A percentile compares a stretch with the other conserved stretches of the same genome.
Conservation (phyloP, 2,797 vertebrate species). For the Siniperca obscura region DNA sequence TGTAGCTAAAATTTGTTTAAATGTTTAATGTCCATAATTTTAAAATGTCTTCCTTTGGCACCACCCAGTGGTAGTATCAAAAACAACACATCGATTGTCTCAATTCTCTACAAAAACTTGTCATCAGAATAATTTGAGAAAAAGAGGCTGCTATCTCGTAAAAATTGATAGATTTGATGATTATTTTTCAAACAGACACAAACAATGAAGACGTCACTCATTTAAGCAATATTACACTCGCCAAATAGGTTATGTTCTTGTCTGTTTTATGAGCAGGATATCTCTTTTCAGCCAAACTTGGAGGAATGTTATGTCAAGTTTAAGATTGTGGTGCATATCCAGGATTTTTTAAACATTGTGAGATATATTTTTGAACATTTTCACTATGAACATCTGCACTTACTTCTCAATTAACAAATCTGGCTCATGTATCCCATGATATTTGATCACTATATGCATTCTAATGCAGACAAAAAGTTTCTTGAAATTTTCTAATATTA, state of each 20-base stretch:
- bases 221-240: too few relatives aligned
- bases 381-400: too few relatives aligned
- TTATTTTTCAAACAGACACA: not conserved
- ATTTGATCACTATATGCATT: not conserved
- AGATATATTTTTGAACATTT: too few relatives aligned
- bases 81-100: not conserved
- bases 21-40: not conserved
- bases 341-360: too few relatives aligned
- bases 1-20: not conserved
- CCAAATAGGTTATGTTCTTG: too few relatives aligned
- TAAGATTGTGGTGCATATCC: too few relatives aligned
- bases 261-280: too few relatives aligned
- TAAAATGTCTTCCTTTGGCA: not conserved
- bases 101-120: not conserved
- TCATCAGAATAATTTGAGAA: not conserved
- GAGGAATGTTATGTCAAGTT: too few relatives aligned
- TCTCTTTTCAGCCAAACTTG: too few relatives aligned
- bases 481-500: not conserved
- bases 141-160: not conserved
- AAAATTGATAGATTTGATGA: not conserved
- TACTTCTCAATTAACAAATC: too few relatives aligned
- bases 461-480: not conserved
- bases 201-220: not conserved
- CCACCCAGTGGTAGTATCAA: not conserved
- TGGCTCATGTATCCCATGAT: not conserved